These are phyloP conservation scores for Catharus bicknelli DNA, from an alignment of 2,113 vertebrate genomes.

Conservation along the genomic window DNA sequence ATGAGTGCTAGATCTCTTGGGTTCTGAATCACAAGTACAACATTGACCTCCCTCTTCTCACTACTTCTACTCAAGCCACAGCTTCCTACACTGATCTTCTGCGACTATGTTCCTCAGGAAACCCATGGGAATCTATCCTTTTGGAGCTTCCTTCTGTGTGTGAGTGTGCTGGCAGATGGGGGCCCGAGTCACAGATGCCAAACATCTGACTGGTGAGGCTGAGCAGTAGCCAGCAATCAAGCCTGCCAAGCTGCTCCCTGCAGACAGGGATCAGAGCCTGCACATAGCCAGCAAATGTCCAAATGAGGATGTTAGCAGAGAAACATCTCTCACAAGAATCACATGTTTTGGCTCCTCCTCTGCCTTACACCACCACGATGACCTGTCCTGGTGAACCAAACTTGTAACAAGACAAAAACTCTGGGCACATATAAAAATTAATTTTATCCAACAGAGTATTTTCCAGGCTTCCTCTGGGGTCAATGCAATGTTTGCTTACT, in stretches of 20 bases:
- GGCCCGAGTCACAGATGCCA: not conserved
- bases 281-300: not conserved
- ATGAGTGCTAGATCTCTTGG: not conserved
- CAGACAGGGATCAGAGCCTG: not conserved
- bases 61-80: not conserved
- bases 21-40: not conserved
- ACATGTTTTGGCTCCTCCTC: not conserved
- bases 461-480: slow-evolving; percentile 6
- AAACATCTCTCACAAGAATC: not conserved
- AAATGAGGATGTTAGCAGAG: not conserved
- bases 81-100: not conserved
- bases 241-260: not conserved
- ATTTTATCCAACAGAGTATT: not conserved
- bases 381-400: not conserved
- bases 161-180: not conserved
- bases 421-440: not conserved
- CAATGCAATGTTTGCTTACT: not conserved
- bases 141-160: not conserved
- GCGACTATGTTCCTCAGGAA: not conserved
- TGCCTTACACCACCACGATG: not conserved
- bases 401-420: not conserved
- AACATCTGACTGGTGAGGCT: not conserved
- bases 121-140: not conserved
- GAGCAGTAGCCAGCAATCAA: not conserved
- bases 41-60: not conserved